Percentiles rank a stretch among this genome's conserved stretches.
These are phyloP conservation scores for Rotaria macrura DNA, from an alignment of 2,888 invertebrate species.

Conservation along the genomic window DNA sequence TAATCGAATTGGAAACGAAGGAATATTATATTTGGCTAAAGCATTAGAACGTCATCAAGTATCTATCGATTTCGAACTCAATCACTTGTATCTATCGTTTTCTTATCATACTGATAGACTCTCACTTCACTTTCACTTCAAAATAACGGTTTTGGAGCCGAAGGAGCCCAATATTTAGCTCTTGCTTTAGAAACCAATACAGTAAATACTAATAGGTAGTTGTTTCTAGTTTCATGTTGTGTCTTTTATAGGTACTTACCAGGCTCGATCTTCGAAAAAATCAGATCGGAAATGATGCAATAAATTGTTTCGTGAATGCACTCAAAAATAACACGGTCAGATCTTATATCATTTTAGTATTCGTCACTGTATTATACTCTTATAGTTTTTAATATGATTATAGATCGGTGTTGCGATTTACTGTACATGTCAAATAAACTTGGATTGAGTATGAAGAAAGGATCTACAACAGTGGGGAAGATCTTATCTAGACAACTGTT, in stretches of 20 bases:
- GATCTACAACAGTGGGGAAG: no score
- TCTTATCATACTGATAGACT: no score
- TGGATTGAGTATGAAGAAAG: no score
- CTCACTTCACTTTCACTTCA: neutral
- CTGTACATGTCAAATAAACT: no score
- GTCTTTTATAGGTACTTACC: neutral
- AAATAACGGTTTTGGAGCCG: neutral
- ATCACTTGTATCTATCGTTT: no score
- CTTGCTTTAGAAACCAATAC: neutral
- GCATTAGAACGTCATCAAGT: no score
- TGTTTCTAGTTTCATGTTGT: neutral
- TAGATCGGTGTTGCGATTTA: no score
- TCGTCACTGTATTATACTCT: neutral
- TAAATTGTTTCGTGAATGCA: neutral
- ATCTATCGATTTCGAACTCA: no score
- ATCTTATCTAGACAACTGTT: no score
- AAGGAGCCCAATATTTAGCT: neutral
- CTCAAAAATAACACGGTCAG: neutral
- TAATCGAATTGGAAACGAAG: no score
- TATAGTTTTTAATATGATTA: no score
- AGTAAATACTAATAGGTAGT: neutral
- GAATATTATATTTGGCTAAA: no score
- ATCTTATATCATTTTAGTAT: neutral
- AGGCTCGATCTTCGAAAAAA: neutral
- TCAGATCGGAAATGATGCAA: neutral